These are phyloP conservation scores for Caenorhabditis uteleia DNA, from an alignment of 2,888 invertebrate species.

Conservation along the genomic window DNA sequence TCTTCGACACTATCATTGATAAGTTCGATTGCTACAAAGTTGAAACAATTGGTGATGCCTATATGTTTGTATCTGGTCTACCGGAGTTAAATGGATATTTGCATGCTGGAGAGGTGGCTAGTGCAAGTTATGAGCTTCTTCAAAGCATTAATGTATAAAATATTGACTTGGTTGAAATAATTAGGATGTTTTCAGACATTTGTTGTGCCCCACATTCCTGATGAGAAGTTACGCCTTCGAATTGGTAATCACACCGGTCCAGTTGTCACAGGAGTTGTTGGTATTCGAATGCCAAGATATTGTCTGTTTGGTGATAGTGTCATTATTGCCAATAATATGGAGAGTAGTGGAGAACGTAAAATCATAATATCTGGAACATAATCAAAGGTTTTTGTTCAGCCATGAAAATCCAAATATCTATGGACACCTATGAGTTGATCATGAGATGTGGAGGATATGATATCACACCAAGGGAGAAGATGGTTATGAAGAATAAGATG, in stretches of 20 bases:
- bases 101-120: constrained; percentile 53
- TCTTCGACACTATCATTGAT: constrained; percentile 84
- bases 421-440: constrained; percentile 37
- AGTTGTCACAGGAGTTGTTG: constrained; percentile 46
- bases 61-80: constrained; percentile 52
- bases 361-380: no score
- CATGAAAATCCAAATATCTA: constrained; percentile 47
- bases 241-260: constrained; percentile 50
- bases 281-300: constrained; percentile 44
- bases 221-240: constrained; percentile 42
- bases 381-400: constrained; percentile 29
- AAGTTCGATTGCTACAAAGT: constrained; percentile 52
- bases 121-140: constrained; percentile 43
- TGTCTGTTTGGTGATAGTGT: constrained; percentile 50
- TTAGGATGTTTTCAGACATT: constrained; percentile 23
- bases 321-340: constrained; percentile 47
- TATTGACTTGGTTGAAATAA: not conserved
- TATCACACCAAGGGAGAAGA: constrained; percentile 36
- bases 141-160: constrained; percentile 37
- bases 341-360: constrained; percentile 49
- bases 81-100: constrained; percentile 43
- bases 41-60: constrained; percentile 52
- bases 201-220: constrained; percentile 38
- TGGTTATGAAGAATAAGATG: constrained; percentile 33
- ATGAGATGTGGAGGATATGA: constrained; percentile 43